Conservation (phyloP, 2,797 vertebrate genomes). For the Sebastes miniatus region DNA sequence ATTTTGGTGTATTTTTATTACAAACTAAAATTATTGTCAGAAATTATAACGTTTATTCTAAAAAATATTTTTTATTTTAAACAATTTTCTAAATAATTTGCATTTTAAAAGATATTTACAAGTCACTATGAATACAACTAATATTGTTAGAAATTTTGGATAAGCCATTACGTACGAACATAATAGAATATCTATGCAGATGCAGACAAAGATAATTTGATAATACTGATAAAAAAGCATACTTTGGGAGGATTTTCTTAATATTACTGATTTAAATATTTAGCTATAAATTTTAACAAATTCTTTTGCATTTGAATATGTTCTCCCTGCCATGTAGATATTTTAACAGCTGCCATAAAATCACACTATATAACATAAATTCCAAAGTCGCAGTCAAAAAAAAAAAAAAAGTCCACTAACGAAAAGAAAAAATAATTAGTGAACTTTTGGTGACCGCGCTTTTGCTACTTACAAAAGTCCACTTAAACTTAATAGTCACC, state of each 20-base stretch:
- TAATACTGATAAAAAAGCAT: not conserved
- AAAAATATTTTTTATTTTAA: not conserved
- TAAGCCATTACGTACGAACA: not conserved
- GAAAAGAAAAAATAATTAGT: constrained; percentile 29
- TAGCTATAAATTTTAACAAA: not conserved
- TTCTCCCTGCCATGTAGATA: not conserved
- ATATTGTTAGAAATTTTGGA: not conserved
- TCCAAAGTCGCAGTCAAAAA: not conserved
- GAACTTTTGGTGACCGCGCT: constrained; percentile 57
- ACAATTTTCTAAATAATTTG: not conserved
- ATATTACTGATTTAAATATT: not conserved
- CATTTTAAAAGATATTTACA: not conserved
- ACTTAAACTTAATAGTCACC: constrained; percentile 60
- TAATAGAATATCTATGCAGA: not conserved
- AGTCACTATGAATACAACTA: not conserved
- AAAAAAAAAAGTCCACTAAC: not conserved
- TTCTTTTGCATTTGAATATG: not conserved
- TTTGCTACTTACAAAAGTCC: constrained; percentile 59
- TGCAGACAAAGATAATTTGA: not conserved
- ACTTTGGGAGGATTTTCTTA: not conserved
- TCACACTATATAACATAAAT: not conserved
- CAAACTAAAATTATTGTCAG: not conserved
- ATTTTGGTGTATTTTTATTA: not conserved
- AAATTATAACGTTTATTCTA: not conserved
- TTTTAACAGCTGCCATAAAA: not conserved